These are phyloP conservation scores for Fregata magnificens DNA, from an alignment of 2,113 vertebrate species.

Conservation along the genomic window DNA sequence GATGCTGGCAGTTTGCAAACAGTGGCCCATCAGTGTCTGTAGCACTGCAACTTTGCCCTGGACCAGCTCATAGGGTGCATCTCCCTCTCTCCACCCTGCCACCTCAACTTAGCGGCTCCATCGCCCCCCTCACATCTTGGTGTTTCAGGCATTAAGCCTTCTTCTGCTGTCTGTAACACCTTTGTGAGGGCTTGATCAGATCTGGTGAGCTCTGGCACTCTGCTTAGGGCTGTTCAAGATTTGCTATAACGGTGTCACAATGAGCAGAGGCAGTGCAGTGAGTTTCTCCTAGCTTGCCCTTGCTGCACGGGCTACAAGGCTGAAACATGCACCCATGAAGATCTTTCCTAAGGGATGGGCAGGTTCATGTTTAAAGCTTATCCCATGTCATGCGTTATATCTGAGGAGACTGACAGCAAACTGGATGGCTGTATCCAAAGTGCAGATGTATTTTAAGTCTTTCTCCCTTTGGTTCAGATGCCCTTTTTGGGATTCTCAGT, in stretches of 20 bases:
- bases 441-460: neutral
- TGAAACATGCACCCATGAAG: neutral
- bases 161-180: neutral
- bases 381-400: rapidly evolving
- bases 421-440: neutral
- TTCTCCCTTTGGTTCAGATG: neutral
- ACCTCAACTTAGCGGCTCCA: neutral
- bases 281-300: neutral
- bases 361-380: neutral
- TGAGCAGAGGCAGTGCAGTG: neutral
- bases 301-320: neutral
- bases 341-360: neutral
- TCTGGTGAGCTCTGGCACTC: neutral
- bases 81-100: neutral
- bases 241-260: neutral
- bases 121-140: neutral
- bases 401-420: neutral
- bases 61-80: neutral
- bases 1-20: neutral
- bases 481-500: neutral
- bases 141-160: neutral
- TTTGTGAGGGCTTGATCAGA: neutral
- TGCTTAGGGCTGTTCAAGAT: neutral
- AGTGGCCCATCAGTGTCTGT: neutral
- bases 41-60: neutral